Conservation (phyloP, 1,140 invertebrate genomes). For the Meloidogyne chitwoodi region DNA sequence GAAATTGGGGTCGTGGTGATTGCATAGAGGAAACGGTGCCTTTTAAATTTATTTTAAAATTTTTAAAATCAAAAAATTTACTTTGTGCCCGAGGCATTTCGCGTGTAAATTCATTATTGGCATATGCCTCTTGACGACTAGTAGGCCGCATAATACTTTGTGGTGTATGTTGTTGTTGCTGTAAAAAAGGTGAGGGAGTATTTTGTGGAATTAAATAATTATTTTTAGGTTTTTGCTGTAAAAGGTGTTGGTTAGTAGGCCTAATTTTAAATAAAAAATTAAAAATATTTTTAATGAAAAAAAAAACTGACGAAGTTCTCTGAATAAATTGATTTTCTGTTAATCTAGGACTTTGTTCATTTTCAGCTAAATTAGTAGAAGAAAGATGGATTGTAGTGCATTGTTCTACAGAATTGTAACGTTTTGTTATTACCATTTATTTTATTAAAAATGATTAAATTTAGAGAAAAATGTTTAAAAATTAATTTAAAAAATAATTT, state of each 20-base stretch:
- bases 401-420: constrained; percentile 19
- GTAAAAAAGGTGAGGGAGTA: not conserved
- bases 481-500: not conserved
- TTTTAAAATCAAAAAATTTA: not conserved
- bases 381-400: constrained; percentile 2
- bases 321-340: not conserved
- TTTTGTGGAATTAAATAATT: not conserved
- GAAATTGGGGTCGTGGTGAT: not conserved
- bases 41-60: too few species aligned
- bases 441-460: not conserved
- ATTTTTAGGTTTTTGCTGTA: not conserved
- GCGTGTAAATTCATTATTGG: not conserved
- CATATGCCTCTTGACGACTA: not conserved
- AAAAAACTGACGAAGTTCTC: not conserved
- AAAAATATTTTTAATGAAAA: not conserved
- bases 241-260: not conserved
- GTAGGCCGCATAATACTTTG: not conserved
- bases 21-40: not conserved
- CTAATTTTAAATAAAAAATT: not conserved
- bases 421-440: constrained; percentile 11
- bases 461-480: not conserved
- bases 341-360: not conserved
- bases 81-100: not conserved
- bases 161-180: not conserved
- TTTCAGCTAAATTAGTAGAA: constrained; percentile 2